These are phyloP conservation scores for Pocillopora grandis DNA, from an alignment of 92 coral and sea anemone genomes.

Conservation along the genomic window DNA sequence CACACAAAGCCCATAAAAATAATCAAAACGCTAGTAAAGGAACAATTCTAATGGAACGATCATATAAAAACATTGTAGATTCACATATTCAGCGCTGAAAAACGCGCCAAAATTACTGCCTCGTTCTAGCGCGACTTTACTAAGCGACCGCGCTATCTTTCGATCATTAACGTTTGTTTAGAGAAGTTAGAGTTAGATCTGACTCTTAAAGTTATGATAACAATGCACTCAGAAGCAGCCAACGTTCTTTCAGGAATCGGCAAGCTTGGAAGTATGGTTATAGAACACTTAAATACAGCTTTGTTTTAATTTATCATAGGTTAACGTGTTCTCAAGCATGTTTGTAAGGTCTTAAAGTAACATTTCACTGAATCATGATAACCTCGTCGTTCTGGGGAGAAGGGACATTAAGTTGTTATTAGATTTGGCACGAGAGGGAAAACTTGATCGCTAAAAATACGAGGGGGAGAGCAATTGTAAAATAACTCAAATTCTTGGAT, in stretches of 20 bases:
- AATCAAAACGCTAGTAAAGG: not conserved
- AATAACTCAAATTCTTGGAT: too few relatives aligned
- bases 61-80: not conserved
- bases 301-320: not conserved
- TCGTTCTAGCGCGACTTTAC: constrained; percentile 1
- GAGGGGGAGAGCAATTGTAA: too few relatives aligned
- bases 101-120: constrained; percentile 38
- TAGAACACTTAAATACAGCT: not conserved
- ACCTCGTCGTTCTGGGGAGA: too few relatives aligned
- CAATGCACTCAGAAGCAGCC: constrained; percentile 52
- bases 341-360: too few relatives aligned
- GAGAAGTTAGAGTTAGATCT: too few relatives aligned
- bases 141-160: too few relatives aligned
- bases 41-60: not conserved
- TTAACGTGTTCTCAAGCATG: not conserved
- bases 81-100: not conserved
- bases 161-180: too few relatives aligned
- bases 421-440: too few relatives aligned
- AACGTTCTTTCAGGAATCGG: constrained; percentile 58
- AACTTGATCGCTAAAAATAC: too few relatives aligned
- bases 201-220: not conserved
- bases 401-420: too few relatives aligned
- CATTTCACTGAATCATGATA: too few relatives aligned
- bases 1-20: too few relatives aligned
- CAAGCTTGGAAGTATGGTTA: not conserved